Evolutionary conservation across 2,797 vertebrate species (phyloP).

Genomic region (Sebastiscus albofasciatus): DNA sequence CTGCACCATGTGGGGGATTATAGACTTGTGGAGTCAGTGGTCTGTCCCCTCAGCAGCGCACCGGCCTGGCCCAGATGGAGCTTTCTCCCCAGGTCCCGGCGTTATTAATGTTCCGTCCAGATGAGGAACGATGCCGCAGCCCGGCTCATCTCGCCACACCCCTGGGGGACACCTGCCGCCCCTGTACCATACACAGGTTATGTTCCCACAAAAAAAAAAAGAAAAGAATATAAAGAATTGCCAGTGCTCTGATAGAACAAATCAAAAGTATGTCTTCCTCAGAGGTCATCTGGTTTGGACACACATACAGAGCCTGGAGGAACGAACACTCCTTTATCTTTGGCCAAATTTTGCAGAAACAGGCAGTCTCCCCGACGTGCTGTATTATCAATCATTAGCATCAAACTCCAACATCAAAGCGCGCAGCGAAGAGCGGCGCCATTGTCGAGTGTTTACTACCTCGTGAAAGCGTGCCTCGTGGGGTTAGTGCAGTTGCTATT

Average conservation of each 20-base stretch:
- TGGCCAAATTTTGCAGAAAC: slow-evolving; percentile 61
- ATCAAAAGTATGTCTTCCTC: slow-evolving; percentile 45
- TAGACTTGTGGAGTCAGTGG: slow-evolving; percentile 85
- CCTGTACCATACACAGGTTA: slow-evolving; percentile 78
- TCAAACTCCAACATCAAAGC: slow-evolving; percentile 73
- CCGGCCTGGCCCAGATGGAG: slow-evolving; percentile 85
- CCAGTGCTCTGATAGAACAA: slow-evolving; percentile 37
- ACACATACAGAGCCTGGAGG: slow-evolving; percentile 32
- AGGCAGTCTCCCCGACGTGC: slow-evolving; percentile 17
- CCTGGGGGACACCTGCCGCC: slow-evolving; percentile 85
- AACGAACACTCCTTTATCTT: slow-evolving; percentile 57
- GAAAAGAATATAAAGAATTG: slow-evolving; percentile 14
- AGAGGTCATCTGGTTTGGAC: slow-evolving; percentile 64
- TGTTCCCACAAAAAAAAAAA: slow-evolving; percentile 26
- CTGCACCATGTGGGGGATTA: slow-evolving; percentile 73
- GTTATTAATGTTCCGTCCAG: slow-evolving; percentile 92
- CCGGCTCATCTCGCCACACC: slow-evolving; percentile 84
- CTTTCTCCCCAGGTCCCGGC: slow-evolving; percentile 82
- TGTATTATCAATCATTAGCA: slow-evolving; percentile 63
- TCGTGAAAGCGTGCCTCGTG: slow-evolving; percentile 29
- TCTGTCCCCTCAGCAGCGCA: slow-evolving; percentile 78
- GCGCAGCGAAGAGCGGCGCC: slow-evolving; percentile 19
- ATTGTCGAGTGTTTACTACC: slow-evolving; percentile 56
- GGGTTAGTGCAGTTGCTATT: slow-evolving; percentile 49
- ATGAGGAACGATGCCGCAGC: slow-evolving; percentile 87